Evolutionary conservation across 2,888 invertebrate species (phyloP), one percentile per base, ranked within the genome.

Genomic region (Leptinotarsa juncta): DNA sequence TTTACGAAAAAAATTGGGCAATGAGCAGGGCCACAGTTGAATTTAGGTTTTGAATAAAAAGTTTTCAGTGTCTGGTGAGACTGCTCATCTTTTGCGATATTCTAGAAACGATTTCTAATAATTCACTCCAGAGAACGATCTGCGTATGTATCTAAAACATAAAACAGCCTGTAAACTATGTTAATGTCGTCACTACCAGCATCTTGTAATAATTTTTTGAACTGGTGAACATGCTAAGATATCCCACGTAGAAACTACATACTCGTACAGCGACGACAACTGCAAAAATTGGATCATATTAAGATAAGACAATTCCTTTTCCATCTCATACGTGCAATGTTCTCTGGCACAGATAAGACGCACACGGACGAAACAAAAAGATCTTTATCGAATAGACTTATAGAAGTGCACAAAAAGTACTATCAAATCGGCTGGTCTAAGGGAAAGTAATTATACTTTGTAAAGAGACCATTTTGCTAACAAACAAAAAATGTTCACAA

Each of bases 251-350:
- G 48, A 66, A 57, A 72, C 74, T 57, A 23, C 57, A 23, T 57
- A 57, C 42, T 42, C 62, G 67, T 74, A 71, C 71, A 71, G 67
- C 66, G 74, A 49, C 70, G 71, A 62, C 16, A 23, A 60, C 5
- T 14, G 65, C 23, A 70, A 72, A 72, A 75, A 75, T 75, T 72
- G 75, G 75, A 75, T 75, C 70, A 75, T 75, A 75, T 75, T 66
- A 72, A 75, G 72, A 75, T 75, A 75, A 75, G 70, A 75, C 75
- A 75, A 75, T 72, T 75, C 75, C 75, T 75, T 75, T 72, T 72
- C 26, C 66, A 75, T 75, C 71, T 67, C 7, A 66, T 65, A 73
- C 18, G 10, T 20, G 20, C n/a, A 4, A 51, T 68, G 18, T 49
- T 60, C 51, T 55, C 62, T 50, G 51, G 60, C 60, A 48, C 12